Percentiles rank a stretch among this genome's conserved stretches.
Evolutionary conservation across 2,888 invertebrate species (phyloP).

Genomic region (Nomada ferruginata): DNA sequence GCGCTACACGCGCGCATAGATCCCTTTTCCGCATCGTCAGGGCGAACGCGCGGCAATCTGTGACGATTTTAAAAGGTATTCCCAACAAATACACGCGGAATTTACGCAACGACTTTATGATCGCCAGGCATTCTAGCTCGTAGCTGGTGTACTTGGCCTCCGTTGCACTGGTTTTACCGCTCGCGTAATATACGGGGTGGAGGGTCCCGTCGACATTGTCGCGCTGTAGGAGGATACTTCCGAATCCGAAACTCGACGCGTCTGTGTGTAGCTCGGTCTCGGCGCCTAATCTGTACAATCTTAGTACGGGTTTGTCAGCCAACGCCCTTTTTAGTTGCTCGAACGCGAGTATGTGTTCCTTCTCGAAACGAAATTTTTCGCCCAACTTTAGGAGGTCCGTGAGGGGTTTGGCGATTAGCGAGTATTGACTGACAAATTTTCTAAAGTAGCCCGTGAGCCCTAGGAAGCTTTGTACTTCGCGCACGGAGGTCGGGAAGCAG

Average conservation of each 20-base stretch:
- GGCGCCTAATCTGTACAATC: neutral
- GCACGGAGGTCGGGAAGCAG: neutral
- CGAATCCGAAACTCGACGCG: neutral
- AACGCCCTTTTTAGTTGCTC: neutral
- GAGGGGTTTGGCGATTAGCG: neutral
- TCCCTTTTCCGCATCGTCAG: constrained; percentile 10
- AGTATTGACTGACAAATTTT: neutral
- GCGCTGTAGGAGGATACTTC: neutral
- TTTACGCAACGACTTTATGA: neutral
- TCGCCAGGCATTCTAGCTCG: constrained; percentile 1
- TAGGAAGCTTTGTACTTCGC: constrained; percentile 4
- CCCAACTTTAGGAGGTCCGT: neutral
- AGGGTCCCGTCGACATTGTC: neutral
- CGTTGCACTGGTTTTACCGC: neutral
- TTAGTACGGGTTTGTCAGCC: neutral
- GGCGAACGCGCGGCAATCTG: constrained; percentile 1
- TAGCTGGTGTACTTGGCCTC: neutral
- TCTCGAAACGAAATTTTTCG: neutral
- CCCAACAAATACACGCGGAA: constrained; percentile 13
- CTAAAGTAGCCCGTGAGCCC: constrained; percentile 2
- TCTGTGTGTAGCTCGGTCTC: neutral
- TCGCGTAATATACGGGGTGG: neutral
- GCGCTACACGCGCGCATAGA: neutral
- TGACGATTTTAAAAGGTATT: constrained; percentile 1
- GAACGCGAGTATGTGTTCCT: neutral